Conservation (phyloP, 2,113 vertebrate genomes). For the Arenaria interpres region DNA sequence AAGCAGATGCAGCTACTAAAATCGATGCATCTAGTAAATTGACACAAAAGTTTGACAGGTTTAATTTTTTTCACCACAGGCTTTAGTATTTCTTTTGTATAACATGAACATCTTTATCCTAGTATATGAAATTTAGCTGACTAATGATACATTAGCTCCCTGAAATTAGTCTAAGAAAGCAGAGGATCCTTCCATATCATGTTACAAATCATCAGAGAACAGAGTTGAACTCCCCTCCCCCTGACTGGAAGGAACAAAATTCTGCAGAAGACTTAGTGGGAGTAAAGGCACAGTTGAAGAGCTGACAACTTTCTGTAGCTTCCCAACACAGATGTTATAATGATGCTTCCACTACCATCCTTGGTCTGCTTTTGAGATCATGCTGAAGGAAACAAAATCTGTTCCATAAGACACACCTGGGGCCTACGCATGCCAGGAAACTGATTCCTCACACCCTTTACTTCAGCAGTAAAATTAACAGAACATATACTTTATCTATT, state of each 20-base stretch:
- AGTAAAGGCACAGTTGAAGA: background rate
- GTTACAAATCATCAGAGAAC: background rate
- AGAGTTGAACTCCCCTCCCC: background rate
- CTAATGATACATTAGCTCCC: background rate
- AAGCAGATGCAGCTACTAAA: background rate
- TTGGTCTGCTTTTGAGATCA: background rate
- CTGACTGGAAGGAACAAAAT: background rate
- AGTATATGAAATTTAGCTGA: background rate
- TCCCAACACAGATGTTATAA: background rate
- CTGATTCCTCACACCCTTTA: background rate
- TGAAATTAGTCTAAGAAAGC: background rate
- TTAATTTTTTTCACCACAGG: background rate
- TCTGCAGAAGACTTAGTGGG: background rate
- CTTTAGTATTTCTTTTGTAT: background rate
- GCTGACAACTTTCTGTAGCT: background rate
- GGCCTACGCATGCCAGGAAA: background rate
- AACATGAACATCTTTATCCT: background rate
- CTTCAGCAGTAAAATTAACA: background rate
- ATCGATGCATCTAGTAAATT: background rate
- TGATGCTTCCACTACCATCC: background rate
- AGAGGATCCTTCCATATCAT: background rate
- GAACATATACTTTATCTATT: background rate
- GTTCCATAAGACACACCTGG: background rate
- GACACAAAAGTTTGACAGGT: background rate
- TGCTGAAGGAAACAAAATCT: background rate